Percentiles rank a stretch among this genome's conserved stretches.
Conservation (phyloP, 1,140 invertebrate genomes). For the Copidosoma floridanum region DNA sequence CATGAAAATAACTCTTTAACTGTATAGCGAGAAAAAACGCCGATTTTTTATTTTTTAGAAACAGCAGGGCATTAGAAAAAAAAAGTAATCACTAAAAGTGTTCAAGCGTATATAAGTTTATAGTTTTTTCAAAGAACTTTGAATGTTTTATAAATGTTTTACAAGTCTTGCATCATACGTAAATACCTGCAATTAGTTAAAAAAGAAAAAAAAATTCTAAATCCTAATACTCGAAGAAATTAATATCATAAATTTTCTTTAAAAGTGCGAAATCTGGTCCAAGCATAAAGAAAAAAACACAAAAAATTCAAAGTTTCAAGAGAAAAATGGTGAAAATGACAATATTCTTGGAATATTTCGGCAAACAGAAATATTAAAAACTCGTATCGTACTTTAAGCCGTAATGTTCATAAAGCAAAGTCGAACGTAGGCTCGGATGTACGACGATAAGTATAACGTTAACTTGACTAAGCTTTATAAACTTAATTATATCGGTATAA, state of each 20-base stretch:
- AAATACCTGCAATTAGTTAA: not conserved
- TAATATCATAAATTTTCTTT: not conserved
- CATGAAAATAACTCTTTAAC: not conserved
- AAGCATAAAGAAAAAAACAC: not conserved
- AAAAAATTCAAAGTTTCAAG: too few species aligned
- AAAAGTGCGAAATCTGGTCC: not conserved
- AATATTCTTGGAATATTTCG: conserved; percentile 17
- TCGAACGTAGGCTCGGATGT: not conserved
- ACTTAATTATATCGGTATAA: conserved; percentile 21
- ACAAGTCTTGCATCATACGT: not conserved
- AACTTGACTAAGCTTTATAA: not conserved
- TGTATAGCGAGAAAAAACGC: not conserved
- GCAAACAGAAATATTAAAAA: too few species aligned
- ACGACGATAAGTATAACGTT: not conserved
- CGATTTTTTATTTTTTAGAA: conserved; percentile 5
- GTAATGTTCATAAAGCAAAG: conserved; percentile 12
- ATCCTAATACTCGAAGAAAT: too few species aligned
- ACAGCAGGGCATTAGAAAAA: conserved; percentile 1
- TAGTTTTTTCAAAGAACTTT: conserved; percentile 7
- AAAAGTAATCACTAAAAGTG: conserved; percentile 16
- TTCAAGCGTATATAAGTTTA: conserved; percentile 14
- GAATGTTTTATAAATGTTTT: not conserved
- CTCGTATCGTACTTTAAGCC: conserved; percentile 21
- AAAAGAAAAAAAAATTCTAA: not conserved
- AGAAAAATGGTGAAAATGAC: too few species aligned